Evolutionary conservation across 2,888 invertebrate species (phyloP).

Genomic region (Diachrysia chrysitis): DNA sequence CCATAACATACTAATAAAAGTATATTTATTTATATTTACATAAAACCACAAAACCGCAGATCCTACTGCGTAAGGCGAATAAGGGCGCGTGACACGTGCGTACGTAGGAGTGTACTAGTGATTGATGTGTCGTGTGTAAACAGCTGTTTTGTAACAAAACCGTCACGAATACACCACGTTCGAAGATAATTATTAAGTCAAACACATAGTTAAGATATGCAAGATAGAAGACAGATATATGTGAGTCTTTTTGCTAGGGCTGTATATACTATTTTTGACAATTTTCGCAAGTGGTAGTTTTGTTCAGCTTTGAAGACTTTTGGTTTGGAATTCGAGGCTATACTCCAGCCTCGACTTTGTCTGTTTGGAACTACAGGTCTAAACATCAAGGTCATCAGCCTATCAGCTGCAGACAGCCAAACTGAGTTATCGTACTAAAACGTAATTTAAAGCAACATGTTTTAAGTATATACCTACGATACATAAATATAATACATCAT

Average conservation of each 20-base stretch:
- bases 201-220: constrained; percentile 17
- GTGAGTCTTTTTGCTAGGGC: neutral
- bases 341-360: no score
- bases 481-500: neutral
- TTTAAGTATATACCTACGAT: no score
- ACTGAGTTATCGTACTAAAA: no score
- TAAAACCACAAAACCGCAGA: constrained; percentile 31
- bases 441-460: no score
- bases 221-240: neutral
- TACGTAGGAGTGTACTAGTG: constrained; percentile 35
- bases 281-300: no score
- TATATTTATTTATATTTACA: constrained; percentile 21
- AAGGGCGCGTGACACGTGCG: constrained; percentile 47
- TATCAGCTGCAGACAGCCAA: no score
- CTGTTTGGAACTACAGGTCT: no score
- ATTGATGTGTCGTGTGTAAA: constrained; percentile 56
- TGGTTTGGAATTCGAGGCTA: no score
- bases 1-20: neutral
- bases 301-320: no score
- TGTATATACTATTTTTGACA: neutral
- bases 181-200: constrained; percentile 40
- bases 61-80: constrained; percentile 46
- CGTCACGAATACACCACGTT: constrained; percentile 63
- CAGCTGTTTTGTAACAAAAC: constrained; percentile 44
- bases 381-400: no score